phyloP scores from a whole-genome alignment of 2,797 vertebrate species.

The Anguilla obscura region DNA sequence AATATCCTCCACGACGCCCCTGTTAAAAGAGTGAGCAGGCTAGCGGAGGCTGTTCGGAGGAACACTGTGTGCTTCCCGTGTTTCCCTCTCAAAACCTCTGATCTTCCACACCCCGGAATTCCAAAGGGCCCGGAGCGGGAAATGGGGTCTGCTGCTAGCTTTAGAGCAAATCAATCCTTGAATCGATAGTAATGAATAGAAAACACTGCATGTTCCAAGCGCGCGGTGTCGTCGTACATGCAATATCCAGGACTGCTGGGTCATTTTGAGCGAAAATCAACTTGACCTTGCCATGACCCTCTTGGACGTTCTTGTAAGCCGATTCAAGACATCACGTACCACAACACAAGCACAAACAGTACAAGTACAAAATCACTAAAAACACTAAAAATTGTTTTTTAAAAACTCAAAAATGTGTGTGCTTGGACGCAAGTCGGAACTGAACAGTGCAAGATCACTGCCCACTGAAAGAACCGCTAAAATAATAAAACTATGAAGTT shows the following conservation, averaged over 20 bases:
- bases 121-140: neutral
- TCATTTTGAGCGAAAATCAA: neutral
- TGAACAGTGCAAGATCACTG: too few relatives aligned
- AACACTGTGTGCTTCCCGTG: neutral
- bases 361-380: too few relatives aligned
- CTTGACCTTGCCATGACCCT: neutral
- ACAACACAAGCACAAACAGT: too few relatives aligned
- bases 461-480: too few relatives aligned
- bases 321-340: neutral
- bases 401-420: too few relatives aligned
- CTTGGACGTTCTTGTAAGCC: neutral
- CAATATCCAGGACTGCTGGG: neutral
- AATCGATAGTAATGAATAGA: slow-evolving; percentile 10
- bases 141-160: neutral
- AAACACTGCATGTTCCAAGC: neutral
- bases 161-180: neutral
- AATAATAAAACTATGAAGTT: too few relatives aligned
- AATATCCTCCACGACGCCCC: neutral
- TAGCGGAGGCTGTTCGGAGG: neutral
- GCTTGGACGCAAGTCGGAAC: too few relatives aligned
- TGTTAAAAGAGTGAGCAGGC: neutral
- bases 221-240: neutral
- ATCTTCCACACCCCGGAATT: neutral
- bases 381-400: too few relatives aligned
- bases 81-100: neutral